phyloP scores from a whole-genome alignment of 37 sponge, comb jelly and placozoan genomes.

The Chondrilla cf. caribensis region DNA sequence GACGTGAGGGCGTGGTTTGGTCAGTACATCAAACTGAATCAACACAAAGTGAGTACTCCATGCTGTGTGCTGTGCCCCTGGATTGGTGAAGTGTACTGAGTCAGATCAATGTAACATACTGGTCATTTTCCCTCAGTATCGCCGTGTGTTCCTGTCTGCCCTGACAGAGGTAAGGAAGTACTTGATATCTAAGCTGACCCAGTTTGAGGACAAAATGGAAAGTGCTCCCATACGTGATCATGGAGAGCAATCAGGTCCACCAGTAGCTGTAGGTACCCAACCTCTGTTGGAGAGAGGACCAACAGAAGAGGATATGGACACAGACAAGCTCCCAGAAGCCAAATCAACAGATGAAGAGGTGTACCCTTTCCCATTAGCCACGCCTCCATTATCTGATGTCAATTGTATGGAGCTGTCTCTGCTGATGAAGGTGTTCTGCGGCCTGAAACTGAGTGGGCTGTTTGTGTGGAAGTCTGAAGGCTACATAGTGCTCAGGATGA shows the following conservation, averaged over 20 bases:
- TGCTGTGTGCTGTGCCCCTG: too few species aligned
- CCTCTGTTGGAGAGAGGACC: background rate
- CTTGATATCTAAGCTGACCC: constrained; percentile 43
- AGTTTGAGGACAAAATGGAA: constrained; percentile 7
- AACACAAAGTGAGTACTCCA: constrained; percentile 62
- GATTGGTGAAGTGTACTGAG: too few species aligned
- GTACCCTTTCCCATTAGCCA: constrained; percentile 25
- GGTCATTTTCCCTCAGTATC: constrained; percentile 54
- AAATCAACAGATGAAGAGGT: constrained; percentile 14
- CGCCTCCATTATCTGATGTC: constrained; percentile 42
- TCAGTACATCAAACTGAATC: constrained; percentile 72
- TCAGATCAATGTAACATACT: too few species aligned
- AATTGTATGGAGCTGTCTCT: constrained; percentile 40
- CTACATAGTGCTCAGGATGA: constrained; percentile 59
- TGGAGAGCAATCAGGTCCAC: too few species aligned
- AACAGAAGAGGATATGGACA: constrained; percentile 36
- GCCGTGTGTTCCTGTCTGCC: constrained; percentile 46
- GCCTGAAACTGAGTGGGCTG: constrained; percentile 24
- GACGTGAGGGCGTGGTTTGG: constrained; percentile 55
- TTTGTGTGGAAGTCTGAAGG: constrained; percentile 45
- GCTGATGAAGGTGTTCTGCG: constrained; percentile 52
- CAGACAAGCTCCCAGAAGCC: background rate
- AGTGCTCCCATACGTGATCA: background rate
- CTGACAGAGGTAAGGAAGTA: constrained; percentile 42
- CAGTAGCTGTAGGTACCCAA: background rate